Base-by-base conservation (phyloP, 2,113 vertebrate genomes). In the Laticauda colubrina region DNA sequence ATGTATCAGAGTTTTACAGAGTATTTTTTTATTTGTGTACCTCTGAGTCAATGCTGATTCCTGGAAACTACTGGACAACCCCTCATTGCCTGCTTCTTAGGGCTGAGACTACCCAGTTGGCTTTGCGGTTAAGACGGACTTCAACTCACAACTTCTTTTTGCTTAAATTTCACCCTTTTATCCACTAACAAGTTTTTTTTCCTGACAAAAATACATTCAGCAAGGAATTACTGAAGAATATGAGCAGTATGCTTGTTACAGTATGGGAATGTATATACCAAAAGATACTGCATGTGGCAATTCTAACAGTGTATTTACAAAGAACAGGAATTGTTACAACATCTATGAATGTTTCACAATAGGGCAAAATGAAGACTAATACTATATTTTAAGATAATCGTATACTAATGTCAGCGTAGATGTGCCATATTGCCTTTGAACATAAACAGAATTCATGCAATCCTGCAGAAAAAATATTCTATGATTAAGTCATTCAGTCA, bases 371-470 rank as follows among this genome's bases (percentile, higher is more conserved):
- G 48, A 88, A 59, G 48, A 92, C 45, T n/a, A 54, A 23, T 88
- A 24, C n/a, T 20, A 86, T 91, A 12, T 81, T 43, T 59, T 57
- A 59, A 61, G 86, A 26, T 48, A 53, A 81, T 54, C 4, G 21
- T 55, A 89, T 8, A 57, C 85, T 55, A 51, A 45, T 91, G 48
- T 81, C 0, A 0, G 34, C 85, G 2, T 29, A 81, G 1, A 54
- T 14, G 0, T 45, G 34, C 57, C 43, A 48, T 75, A 4, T 34
- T 59, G 90, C 12, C 51, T 39, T 29, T 94, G 88, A 48, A 29
- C 2, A 48, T 0, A 7, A 26, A 5, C 61, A 34, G 0, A 2
- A 0, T 12, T 29, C 29, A 0, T 0, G 0, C 43, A 91, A 34
- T 0, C 18, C 1, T 59, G 53, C 34, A 53, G 89, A 39, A 3